Evolutionary conservation across 2,797 vertebrate genomes (phyloP), one percentile per base, ranked within the genome.

Genomic region (Sebastes vulpes): DNA sequence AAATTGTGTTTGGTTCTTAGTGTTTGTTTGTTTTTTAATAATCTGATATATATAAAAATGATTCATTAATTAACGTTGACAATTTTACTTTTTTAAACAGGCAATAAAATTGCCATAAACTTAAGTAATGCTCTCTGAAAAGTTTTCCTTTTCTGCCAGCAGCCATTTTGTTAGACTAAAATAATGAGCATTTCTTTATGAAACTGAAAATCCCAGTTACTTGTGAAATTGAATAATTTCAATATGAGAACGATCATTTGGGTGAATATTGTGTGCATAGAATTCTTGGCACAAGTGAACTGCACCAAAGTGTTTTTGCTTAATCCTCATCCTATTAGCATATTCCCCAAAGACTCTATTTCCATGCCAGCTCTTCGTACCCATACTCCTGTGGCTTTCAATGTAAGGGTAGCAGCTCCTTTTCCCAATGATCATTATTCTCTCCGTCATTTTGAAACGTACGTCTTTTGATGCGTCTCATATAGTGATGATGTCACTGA

Each of bases 291-390:
- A 72, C 58, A 56, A 82, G 38, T 83, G 65, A 88, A 75, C 71
- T 75, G 58, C 75, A 72, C 76, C 73, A 81, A 81, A 86, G 75
- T 82, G 68, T 88, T 84, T 82, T 69, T 77, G 65, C 86, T 77
- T 89, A 86, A 85, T 88, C 83, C 77, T 79, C 67, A 77, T 84
- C 72, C 56, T 79, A 85, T 89, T 89, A 90, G 61, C 79, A 82
- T 88, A 86, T 89, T 82, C 83, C 79, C 82, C 63, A 82, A 79
- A 78, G 77, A 82, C 75, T 84, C 64, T 56, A 81, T 89, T 86
- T 84, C 61, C 83, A 87, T 87, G 73, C 74, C 86, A 85, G 78
- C 71, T 76, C 66, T 59, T 86, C 65, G 59, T 67, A 85, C 73
- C 52, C 68, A 64, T 60, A 58, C 73, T 73, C 56, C 63, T 76